Base-by-base conservation (phyloP, 2,888 invertebrate species). In the Teleogryllus oceanicus region DNA sequence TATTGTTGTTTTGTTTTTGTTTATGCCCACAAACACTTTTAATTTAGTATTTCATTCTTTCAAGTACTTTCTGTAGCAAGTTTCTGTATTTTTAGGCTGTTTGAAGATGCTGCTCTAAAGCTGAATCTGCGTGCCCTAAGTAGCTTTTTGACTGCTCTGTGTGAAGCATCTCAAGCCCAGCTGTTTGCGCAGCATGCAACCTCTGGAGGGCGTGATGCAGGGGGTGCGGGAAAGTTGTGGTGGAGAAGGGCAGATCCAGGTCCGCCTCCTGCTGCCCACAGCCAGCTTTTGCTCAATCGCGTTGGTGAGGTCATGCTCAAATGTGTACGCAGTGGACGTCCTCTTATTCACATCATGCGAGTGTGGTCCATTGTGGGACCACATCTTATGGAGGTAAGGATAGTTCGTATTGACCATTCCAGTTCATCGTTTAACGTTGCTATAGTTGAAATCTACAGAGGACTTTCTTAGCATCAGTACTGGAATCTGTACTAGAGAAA, bases 281-380 rank as follows among this genome's bases (percentile, higher is more conserved):
- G 87, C 74, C 86, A 87, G 2, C 84, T 93, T 75, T 90, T 97
- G 2, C 88, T 97, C 75, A 94, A 95, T 84, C 90, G 97, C 80
- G 92, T 96, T 49, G 96, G 96, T 0, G 96, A 96, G 86, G 94
- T 97, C 0, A 94, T 97, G 84, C 88, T 97, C 82, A 93, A 94
- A 84, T 95, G 96, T 79, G 92, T 96, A 16, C 90, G 94, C 81
- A 95, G 96, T 78, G 94, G 96, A 0, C 87, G 97, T 0, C 97
- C 97, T 0, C 88, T 97, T 49, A 92, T 97, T 76, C 98, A 98
- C 86, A 92, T 96, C 79, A 94, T 98, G 92, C 93, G 94, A 83
- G 92, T 89, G 51, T 98, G 98, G 98, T 95, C 95, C 16, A 93
- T 96, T 0, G 93, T 96, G 0, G 96, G 96, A 0, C 95, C 96